A percentile compares a stretch with the other conserved stretches of the same genome.
Conservation (phyloP, 2,797 vertebrate species). For the Leptodactylus fallax region DNA sequence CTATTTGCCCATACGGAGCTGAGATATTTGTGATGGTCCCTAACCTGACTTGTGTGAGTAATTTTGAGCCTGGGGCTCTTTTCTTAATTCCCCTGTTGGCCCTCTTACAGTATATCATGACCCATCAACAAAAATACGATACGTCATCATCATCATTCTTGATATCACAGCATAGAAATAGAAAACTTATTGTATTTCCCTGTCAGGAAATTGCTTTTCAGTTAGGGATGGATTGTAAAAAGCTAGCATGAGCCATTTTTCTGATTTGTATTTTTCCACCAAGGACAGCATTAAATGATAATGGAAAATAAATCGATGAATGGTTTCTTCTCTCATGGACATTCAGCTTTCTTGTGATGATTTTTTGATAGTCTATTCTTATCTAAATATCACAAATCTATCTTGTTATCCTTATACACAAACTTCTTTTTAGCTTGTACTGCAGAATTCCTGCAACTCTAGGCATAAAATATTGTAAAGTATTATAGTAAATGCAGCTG, state of each 20-base stretch:
- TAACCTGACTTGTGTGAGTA: not conserved
- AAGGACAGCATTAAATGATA: conserved; percentile 35
- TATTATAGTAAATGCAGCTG: not conserved
- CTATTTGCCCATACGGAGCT: not conserved
- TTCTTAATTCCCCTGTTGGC: not conserved
- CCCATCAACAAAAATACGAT: not conserved
- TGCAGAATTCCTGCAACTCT: not conserved
- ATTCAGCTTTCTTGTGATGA: not conserved
- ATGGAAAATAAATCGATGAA: conserved; percentile 43
- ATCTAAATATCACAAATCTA: not conserved
- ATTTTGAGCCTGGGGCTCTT: not conserved
- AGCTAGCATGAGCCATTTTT: conserved; percentile 1
- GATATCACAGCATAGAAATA: not conserved
- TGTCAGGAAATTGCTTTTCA: conserved; percentile 8
- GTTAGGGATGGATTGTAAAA: conserved; percentile 11
- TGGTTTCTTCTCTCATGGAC: conserved; percentile 2
- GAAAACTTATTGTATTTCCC: not conserved
- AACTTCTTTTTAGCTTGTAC: not conserved
- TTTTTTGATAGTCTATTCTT: not conserved
- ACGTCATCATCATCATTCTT: not conserved
- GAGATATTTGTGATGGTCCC: not conserved
- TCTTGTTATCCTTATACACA: not conserved
- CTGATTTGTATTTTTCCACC: not conserved
- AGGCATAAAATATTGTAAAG: not conserved
- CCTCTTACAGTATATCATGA: not conserved